Percentiles rank a stretch among this genome's conserved stretches.
These are phyloP conservation scores for Chrysolina americana DNA, from an alignment of 2,888 invertebrate genomes.

Conservation along the genomic window DNA sequence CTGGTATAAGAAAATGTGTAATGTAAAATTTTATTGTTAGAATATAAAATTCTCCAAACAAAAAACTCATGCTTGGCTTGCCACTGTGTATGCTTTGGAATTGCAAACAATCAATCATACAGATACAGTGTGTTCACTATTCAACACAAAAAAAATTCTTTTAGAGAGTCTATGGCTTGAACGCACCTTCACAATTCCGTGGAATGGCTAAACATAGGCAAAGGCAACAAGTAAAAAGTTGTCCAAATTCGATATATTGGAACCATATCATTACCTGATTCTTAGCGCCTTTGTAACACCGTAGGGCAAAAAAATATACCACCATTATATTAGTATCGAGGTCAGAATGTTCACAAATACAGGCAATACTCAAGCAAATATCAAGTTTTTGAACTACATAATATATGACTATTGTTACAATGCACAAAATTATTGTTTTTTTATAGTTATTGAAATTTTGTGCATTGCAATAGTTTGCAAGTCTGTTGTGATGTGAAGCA, in stretches of 20 bases:
- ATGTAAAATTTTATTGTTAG: too few relatives aligned
- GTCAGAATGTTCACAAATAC: constrained; percentile 40
- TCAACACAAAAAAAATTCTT: constrained; percentile 39
- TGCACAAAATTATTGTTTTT: constrained; percentile 34
- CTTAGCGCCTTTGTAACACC: constrained; percentile 63
- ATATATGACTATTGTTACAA: constrained; percentile 30
- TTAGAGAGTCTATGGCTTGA: constrained; percentile 58
- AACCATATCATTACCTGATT: constrained; percentile 66
- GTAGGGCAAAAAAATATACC: constrained; percentile 70
- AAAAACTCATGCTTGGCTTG: not conserved
- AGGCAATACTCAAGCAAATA: constrained; percentile 11
- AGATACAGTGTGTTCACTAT: constrained; percentile 47
- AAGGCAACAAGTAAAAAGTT: constrained; percentile 59
- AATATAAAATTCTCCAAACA: too few relatives aligned
- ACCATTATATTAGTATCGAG: constrained; percentile 66
- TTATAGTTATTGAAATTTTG: constrained; percentile 20
- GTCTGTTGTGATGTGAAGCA: constrained; percentile 50
- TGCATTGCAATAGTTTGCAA: constrained; percentile 31
- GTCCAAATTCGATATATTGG: constrained; percentile 50
- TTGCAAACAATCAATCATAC: constrained; percentile 31
- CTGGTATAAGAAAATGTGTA: too few relatives aligned
- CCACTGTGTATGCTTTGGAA: constrained; percentile 36
- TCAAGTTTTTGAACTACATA: not conserved
- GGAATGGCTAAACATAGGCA: constrained; percentile 68
- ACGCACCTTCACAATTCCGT: constrained; percentile 68